Base-by-base conservation (phyloP, 2,888 invertebrate genomes). In the Caenorhabditis drosophilae region DNA sequence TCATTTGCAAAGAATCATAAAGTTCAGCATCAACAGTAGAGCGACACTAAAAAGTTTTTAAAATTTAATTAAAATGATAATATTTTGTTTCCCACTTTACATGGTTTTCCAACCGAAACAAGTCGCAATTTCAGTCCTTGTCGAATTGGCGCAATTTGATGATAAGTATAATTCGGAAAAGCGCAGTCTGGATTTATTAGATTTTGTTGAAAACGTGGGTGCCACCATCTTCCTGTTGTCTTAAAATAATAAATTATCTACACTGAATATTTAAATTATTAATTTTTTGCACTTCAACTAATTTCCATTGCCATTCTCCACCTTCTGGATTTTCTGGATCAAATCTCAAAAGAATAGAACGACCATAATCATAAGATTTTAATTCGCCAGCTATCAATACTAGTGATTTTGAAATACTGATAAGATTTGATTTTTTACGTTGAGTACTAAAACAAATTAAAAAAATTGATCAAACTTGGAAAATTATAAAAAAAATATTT, bases 351-450 rank as follows among this genome's bases (percentile, higher is more conserved):
- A 52, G 22, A 2, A 38, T 36, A 2, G 51, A 40, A 6, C 25
- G 25, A 41, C 59, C 59, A 34, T 52, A 53, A 22, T 53, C 44
- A 7, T 25, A 18, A 11, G 23, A 6, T 2, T 7, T 9, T n/a
- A 53, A 34, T 26, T 59, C 59, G 7, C 59, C 59, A n/a, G 48
- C 48, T 9, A 59, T 16, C 9, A 59, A 31, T 4, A 44, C n/a
- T 0, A 48, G 16, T 3, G 48, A 47, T n/a, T 48, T 27, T 15
- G 36, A 25, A 2, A 59, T 34, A 2, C 31, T 26, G 1, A 53
- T 16, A 6, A 59, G 26, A n/a, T 51, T 45, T 1, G 47, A 38
- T 47, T 58, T 45, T 20, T n/a, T 4, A 2, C 9, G 9, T 18
- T 50, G 22, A 42, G 48, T 40, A 15, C 54, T 54, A 20, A 22